Percentiles rank a stretch among this genome's conserved stretches.
Conservation (phyloP, 23 tunicate species). For the Styela clava region DNA sequence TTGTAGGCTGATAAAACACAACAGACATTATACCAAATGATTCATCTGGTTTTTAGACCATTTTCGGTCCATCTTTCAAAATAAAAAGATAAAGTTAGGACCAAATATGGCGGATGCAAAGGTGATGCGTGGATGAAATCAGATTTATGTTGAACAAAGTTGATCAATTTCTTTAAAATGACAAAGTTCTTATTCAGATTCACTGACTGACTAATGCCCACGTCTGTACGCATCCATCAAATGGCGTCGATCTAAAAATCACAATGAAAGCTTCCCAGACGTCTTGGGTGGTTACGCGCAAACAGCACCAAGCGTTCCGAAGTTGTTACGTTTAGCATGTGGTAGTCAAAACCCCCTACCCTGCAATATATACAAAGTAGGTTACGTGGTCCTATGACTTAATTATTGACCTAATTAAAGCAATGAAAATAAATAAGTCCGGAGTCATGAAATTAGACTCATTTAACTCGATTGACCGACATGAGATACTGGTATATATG, state of each 20-base stretch:
- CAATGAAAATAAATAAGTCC: no score
- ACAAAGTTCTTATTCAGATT: no score
- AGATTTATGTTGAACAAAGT: no score
- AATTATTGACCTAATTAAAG: not conserved
- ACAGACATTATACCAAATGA: conserved; percentile 6
- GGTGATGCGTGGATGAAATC: no score
- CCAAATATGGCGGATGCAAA: not conserved
- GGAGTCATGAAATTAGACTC: no score
- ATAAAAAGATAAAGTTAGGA: no score
- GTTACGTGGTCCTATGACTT: not conserved
- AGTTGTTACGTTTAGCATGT: not conserved
- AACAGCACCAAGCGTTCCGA: not conserved
- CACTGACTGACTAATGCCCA: conserved; percentile 26
- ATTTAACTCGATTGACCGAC: no score
- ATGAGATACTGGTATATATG: no score
- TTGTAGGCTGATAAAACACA: conserved; percentile 18
- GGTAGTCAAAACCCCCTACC: not conserved
- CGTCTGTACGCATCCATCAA: conserved; percentile 28
- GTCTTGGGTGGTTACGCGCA: conserved; percentile 21
- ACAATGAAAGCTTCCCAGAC: conserved; percentile 2
- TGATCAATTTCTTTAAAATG: no score
- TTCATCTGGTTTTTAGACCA: conserved; percentile 10
- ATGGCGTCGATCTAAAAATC: conserved; percentile 17
- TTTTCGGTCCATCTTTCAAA: not conserved
- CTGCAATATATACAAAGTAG: not conserved